phyloP scores from a whole-genome alignment of 2,113 vertebrate species.

The Paramormyrops kingsleyae region DNA sequence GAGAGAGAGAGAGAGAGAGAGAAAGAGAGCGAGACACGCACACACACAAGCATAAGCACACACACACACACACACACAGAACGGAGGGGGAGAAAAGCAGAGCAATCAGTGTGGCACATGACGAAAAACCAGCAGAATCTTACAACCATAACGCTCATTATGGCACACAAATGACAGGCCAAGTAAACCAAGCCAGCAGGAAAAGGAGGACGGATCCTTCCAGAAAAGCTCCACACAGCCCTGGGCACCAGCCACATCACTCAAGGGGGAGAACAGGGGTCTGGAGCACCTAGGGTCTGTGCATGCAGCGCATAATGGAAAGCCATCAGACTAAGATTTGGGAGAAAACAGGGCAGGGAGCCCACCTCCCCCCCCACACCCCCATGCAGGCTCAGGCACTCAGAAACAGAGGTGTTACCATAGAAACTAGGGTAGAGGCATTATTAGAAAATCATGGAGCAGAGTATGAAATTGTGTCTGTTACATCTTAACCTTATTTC shows the following conservation, averaged over 20 bases:
- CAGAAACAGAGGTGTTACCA: neutral
- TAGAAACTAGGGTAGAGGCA: neutral
- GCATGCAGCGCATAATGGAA: neutral
- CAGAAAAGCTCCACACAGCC: neutral
- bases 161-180: neutral
- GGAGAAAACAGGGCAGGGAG: neutral
- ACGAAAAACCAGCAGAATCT: neutral
- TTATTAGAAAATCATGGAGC: neutral
- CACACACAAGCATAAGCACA: neutral
- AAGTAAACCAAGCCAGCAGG: neutral
- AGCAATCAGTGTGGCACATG: neutral
- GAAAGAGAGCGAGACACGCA: neutral
- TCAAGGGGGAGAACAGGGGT: neutral
- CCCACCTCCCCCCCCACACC: neutral
- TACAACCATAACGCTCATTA: neutral
- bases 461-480: neutral
- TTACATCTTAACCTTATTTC: neutral
- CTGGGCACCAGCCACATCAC: neutral
- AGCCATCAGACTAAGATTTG: neutral
- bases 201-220: neutral
- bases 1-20: neutral
- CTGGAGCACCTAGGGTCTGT: neutral
- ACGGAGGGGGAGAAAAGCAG: neutral
- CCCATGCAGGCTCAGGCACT: neutral
- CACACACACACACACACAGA: neutral